Conservation (phyloP, 2,113 vertebrate species). For the Otocyon megalotis region DNA sequence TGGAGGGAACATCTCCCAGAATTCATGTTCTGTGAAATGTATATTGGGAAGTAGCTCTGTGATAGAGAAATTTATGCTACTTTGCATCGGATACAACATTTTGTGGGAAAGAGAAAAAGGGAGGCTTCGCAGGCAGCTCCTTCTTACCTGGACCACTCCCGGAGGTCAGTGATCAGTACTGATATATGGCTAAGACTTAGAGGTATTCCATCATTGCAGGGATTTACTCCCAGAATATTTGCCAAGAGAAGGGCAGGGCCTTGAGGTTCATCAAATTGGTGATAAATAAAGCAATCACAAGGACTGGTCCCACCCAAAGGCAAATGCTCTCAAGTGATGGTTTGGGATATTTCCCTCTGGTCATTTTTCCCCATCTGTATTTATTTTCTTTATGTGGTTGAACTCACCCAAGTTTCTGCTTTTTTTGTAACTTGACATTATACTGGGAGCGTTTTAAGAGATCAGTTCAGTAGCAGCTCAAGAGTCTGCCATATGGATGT, state of each 20-base stretch:
- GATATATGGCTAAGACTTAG: background rate
- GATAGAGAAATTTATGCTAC: too few relatives aligned
- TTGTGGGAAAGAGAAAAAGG: background rate
- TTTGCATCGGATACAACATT: background rate
- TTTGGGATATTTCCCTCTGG: background rate
- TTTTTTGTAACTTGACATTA: background rate
- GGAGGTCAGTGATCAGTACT: background rate
- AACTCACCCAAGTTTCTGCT: background rate
- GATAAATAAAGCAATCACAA: background rate
- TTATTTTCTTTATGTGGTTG: background rate
- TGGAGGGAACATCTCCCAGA: background rate
- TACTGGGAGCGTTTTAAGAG: background rate
- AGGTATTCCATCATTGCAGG: background rate
- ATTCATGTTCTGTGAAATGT: accelerated
- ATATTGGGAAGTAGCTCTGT: background rate
- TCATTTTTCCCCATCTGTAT: background rate
- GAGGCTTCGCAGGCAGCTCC: too few relatives aligned
- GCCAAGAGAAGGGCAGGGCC: background rate
- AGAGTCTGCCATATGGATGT: background rate
- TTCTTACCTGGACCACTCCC: background rate
- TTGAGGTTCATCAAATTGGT: background rate
- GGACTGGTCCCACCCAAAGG: background rate
- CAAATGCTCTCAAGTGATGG: background rate
- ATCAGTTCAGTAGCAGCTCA: background rate
- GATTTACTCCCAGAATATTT: background rate